Percentiles rank a stretch among this genome's conserved stretches.
These are phyloP conservation scores for Cyclargus thomasi DNA, from an alignment of 1,140 invertebrate genomes.

Conservation along the genomic window DNA sequence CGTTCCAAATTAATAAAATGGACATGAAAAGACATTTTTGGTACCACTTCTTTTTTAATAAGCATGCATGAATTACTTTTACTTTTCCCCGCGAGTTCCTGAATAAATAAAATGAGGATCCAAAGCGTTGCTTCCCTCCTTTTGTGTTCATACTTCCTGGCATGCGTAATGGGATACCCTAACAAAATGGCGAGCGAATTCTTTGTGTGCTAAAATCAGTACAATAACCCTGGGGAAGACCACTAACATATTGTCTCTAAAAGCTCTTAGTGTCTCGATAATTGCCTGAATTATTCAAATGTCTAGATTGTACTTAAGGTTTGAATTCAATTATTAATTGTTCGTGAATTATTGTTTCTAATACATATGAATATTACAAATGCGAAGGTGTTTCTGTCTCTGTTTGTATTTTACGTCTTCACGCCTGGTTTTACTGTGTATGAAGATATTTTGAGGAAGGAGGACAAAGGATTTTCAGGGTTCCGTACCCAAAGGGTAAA, in stretches of 20 bases:
- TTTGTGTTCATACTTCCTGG: slow-evolving; percentile 61
- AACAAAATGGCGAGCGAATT: slow-evolving; percentile 48
- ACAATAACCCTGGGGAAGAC: slow-evolving; percentile 43
- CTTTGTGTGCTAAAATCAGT: slow-evolving; percentile 62
- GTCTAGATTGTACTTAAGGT: neutral
- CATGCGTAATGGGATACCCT: slow-evolving; percentile 65
- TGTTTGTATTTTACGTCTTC: too few species aligned
- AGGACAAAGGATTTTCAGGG: too few species aligned
- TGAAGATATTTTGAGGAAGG: too few species aligned
- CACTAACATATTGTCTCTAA: slow-evolving; percentile 31
- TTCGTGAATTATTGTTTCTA: too few species aligned
- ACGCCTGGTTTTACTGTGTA: too few species aligned
- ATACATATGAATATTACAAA: too few species aligned
- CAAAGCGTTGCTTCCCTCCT: slow-evolving; percentile 52
- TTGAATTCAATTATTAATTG: neutral
- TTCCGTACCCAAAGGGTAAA: too few species aligned
- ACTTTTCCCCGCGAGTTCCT: slow-evolving; percentile 42
- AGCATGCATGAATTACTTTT: slow-evolving; percentile 63
- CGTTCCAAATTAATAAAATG: slow-evolving; percentile 12
- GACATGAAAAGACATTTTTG: slow-evolving; percentile 22
- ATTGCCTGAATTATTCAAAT: neutral
- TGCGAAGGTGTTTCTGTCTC: too few species aligned
- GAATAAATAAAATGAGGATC: slow-evolving; percentile 63
- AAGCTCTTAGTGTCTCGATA: slow-evolving; percentile 10
- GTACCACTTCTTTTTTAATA: slow-evolving; percentile 56